Base-by-base conservation (phyloP, 2,797 vertebrate genomes). In the Clangula hyemalis region DNA sequence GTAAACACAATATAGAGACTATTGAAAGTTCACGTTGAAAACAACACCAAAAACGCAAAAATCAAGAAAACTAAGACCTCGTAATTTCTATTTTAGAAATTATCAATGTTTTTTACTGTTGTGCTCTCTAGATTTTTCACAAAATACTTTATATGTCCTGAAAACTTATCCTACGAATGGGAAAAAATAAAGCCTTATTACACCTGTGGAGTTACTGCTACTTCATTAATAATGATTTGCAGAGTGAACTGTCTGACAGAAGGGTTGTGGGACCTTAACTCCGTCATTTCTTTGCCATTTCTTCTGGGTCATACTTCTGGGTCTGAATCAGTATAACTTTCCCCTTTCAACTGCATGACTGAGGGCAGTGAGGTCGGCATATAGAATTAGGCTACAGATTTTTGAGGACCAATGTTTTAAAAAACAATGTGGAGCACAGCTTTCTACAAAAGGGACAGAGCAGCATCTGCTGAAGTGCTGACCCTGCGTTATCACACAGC, bases 301-400 rank as follows among this genome's bases (percentile, higher is more conserved):
- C 65, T 93, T 86, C 87, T 89, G 85, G 62, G 80, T 84, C 69
- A 79, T 74, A 79, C 68, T 89, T 93, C 60, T 89, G 69, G 34
- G 34, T 66, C 53, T 75, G 64, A 80, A 70, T 79, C 53, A 18
- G 47, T 45, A 17, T 71, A 75, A 79, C 54, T 61, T 78, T 71
- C 25, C 36, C n/a, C 41, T 83, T 94, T 87, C 69, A 90, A 45
- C 73, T 30, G n/a, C 75, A 68, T 34, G 65, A 71, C 36, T 41
- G 32, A 61, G 83, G 53, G 69, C 73, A 43, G 58, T 13, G 74
- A 56, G 15, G 45, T 86, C 22, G 62, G 87, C 74, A 32, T 30
- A 47, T 4, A 49, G 70, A 90, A 84, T 90, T 62, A 69, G 65
- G 41, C 78, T 57, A 47, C 69, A 74, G 53, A 32, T 58, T 89